Evolutionary conservation across 2,888 invertebrate species (phyloP).

Genomic region (Timema cristinae): DNA sequence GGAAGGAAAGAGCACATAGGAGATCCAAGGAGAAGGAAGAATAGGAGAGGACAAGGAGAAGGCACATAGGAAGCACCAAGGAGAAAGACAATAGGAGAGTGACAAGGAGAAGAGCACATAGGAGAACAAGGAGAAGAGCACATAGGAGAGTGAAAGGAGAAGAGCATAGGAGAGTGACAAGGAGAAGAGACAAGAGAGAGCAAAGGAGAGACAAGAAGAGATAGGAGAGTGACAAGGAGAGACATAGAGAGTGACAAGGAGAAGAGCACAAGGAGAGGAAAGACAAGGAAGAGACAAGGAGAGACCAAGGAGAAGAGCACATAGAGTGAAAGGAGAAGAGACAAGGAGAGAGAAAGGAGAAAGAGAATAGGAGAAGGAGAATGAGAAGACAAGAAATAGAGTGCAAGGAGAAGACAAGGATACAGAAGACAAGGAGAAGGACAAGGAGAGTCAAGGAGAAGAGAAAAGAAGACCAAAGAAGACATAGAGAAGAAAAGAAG

Average conservation of each 20-base stretch:
- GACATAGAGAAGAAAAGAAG: not conserved
- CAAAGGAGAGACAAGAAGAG: not conserved
- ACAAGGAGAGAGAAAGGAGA: not conserved
- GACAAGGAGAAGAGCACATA: too few species aligned
- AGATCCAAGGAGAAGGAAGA: too few species aligned
- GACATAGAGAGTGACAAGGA: not conserved
- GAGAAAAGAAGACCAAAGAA: constrained; percentile 10
- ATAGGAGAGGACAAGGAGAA: not conserved
- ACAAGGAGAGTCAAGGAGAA: not conserved
- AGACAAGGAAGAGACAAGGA: constrained; percentile 3
- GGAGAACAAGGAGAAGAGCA: too few species aligned
- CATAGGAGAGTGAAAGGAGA: too few species aligned
- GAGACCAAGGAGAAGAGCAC: not conserved
- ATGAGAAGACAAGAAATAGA: too few species aligned
- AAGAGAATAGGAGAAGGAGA: constrained; percentile 15
- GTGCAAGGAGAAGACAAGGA: not conserved
- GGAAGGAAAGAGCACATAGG: not conserved
- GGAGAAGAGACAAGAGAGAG: not conserved
- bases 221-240: not conserved
- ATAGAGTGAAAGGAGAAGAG: not conserved
- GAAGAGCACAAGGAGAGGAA: not conserved
- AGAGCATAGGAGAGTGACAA: too few species aligned
- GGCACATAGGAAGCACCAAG: too few species aligned
- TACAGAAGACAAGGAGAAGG: not conserved
- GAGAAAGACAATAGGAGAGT: not conserved